Evolutionary conservation across 2,888 invertebrate species (phyloP), one percentile per base, ranked within the genome.

Genomic region (Adelognathus sp.): DNA sequence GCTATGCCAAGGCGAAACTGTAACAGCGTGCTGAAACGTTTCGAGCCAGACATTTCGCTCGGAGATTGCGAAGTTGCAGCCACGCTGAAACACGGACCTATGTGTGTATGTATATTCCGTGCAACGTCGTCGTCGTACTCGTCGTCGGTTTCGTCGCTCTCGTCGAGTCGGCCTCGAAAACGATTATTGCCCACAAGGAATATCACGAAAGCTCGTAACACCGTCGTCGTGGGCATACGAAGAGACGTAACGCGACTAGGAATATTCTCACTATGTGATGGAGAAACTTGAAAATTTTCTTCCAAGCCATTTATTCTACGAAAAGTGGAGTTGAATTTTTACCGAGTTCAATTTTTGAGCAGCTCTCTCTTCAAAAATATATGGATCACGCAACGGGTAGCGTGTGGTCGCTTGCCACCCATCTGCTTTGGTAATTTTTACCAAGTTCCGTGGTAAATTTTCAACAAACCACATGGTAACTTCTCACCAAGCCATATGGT

Each of bases 1-100:
- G 29, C 64, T 18, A 31, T 50, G 64, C 64, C 64, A 64, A 64
- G 46, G 64, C 64, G 64, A 50, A 64, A 64, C 50, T 64, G 64
- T 29, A 50, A 33, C 46, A 64, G 64, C 64, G 31, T 61, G 46
- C 64, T n/a, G 50, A 18, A 33, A 21, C 33, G 21, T 46, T 21
- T 14, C 33, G 11, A 33, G 21, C 64, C 64, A 64, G 64, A 64
- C 64, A 50, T 50, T 64, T 50, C 64, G 50, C 24, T 33, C 64
- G 46, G 46, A 46, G 46, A 64, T 64, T 64, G n/a, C n/a, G 29
- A 29, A 64, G 46, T 50, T 46, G 31, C 64, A 36, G 24, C 21
- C 21, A 16, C 5, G 46, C 46, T 24, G 46, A 50, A 50, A 50
- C 41, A 33, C 50, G 33, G 31, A 27, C 18, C n/a, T n/a, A n/a